phyloP scores from a whole-genome alignment of 1,140 invertebrate species.

The Euura saliciscinereae region DNA sequence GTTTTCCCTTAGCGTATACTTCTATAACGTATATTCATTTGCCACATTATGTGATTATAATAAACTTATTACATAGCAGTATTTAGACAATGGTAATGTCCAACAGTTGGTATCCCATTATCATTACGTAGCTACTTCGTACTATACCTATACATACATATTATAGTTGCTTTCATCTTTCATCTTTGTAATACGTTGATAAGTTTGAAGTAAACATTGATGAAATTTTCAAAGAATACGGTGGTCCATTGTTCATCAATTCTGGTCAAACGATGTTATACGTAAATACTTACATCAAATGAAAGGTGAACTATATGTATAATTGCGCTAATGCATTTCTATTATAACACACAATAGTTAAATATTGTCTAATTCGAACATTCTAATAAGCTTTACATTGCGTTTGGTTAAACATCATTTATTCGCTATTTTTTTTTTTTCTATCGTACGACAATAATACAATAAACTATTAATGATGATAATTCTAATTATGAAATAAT shows the following conservation, averaged over 20 bases:
- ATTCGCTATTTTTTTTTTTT: no score
- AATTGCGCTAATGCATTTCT: no score
- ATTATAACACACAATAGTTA: no score
- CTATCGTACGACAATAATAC: no score
- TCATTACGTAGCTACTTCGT: conserved; percentile 43
- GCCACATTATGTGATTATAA: conserved; percentile 21
- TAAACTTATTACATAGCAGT: conserved; percentile 47
- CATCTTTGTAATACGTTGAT: neutral
- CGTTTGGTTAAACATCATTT: no score
- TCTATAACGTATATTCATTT: neutral
- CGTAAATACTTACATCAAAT: no score
- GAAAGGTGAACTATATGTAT: no score
- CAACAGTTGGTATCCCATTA: conserved; percentile 56
- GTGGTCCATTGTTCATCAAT: neutral
- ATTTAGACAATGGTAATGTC: conserved; percentile 62
- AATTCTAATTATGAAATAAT: no score
- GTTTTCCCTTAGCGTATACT: conserved; percentile 17
- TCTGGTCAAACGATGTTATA: neutral
- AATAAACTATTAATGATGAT: no score
- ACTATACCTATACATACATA: conserved; percentile 27
- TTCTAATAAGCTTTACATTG: no score
- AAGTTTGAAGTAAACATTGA: neutral
- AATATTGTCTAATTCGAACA: no score
- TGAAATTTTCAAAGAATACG: neutral
- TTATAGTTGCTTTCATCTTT: neutral